These are phyloP conservation scores for Huso huso DNA, from an alignment of 2,797 vertebrate species.

Conservation along the genomic window DNA sequence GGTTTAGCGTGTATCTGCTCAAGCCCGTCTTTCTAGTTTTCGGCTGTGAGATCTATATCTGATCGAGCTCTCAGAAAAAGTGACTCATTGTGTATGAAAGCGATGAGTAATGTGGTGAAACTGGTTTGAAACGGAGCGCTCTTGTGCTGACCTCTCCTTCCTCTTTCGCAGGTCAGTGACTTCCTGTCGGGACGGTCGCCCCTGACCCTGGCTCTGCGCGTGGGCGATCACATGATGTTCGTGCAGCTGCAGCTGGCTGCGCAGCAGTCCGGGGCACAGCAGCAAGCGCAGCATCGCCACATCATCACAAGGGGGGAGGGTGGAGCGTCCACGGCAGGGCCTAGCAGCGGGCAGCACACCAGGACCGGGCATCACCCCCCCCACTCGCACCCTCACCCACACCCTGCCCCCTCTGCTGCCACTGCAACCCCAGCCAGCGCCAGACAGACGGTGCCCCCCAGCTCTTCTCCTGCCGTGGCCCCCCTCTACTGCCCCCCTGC, in stretches of 20 bases:
- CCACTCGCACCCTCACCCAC: constrained; percentile 44
- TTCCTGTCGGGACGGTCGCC: constrained; percentile 89
- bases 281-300: constrained; percentile 76
- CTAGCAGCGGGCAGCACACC: constrained; percentile 18
- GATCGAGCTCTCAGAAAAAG: no score
- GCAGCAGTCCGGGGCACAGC: constrained; percentile 73
- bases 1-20: no score
- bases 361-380: constrained; percentile 35
- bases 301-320: constrained; percentile 68
- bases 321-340: constrained; percentile 24
- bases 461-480: constrained; percentile 51
- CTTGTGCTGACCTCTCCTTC: not conserved
- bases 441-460: constrained; percentile 56
- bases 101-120: no score
- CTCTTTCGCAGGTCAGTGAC: constrained; percentile 75
- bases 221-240: constrained; percentile 91
- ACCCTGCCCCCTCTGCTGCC: constrained; percentile 41
- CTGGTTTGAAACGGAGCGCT: no score
- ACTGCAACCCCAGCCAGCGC: constrained; percentile 46
- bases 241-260: constrained; percentile 88
- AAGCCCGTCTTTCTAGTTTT: no score
- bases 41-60: no score
- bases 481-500: constrained; percentile 63
- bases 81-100: no score
- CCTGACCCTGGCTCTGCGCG: constrained; percentile 83